Base-by-base conservation (phyloP, 2,888 invertebrate genomes). In the Drosophila quinaria region DNA sequence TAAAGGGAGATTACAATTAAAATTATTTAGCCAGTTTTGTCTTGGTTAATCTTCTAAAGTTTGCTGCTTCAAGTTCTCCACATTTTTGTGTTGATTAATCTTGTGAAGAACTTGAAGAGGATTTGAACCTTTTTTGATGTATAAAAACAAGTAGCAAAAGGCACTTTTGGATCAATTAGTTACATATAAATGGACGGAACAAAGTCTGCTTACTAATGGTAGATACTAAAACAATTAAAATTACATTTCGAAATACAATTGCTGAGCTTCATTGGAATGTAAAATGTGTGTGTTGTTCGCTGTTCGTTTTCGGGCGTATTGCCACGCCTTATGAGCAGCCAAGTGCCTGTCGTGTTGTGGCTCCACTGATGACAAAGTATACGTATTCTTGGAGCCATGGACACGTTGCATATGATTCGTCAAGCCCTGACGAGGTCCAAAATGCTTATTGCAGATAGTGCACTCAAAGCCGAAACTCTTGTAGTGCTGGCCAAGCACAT, bases 261-360 rank as follows among this genome's bases (percentile, higher is more conserved):
- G 61, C 8, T 15, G 69, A 70, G 35, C 69, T 74, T 65, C 33
- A 31, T 47, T 55, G 55, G 70, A 55, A 54, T 67, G 63, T 66
- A 58, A 41, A 31, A 42, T 56, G 59, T 59, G 47, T 61, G 44
- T 29, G 29, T n/a, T 29, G n/a, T n/a, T n/a, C n/a, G n/a, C n/a
- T 70, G 11, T 29, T 9, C 4, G 15, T 9, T 35, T 60, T 61
- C 76, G 15, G 25, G 44, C 25, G 29, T 41, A 11, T 59, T 13
- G 31, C 33, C 46, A 29, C 44, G 67, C 19, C 50, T 54, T 42
- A 58, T 37, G 4, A 74, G 31, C n/a, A 74, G 9, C 4, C 72
- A 64, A 8, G 74, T 98, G 97, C 91, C 97, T 98, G 93, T 99
- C 99, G 92, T 97, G n/a, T n/a, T n/a, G n/a, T n/a, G n/a, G n/a